These are phyloP conservation scores for Cataglyphis altisquamis DNA, from an alignment of 2,888 invertebrate genomes.

Conservation along the genomic window DNA sequence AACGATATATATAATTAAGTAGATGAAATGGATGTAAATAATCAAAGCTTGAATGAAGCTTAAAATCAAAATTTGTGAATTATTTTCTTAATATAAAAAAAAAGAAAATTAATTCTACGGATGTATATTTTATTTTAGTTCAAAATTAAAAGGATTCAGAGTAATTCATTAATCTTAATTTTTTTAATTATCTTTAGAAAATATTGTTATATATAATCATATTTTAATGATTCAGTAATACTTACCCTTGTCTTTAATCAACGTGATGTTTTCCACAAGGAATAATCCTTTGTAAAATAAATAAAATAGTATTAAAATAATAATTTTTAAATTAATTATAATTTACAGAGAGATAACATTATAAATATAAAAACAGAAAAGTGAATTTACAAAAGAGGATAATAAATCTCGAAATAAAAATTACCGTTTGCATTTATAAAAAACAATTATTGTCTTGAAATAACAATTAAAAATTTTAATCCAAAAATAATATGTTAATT, in stretches of 20 bases:
- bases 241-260: conserved; percentile 7
- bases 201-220: not conserved
- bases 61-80: not conserved
- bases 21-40: not conserved
- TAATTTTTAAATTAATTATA: not conserved
- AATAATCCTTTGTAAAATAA: conserved; percentile 49
- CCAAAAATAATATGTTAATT: not conserved
- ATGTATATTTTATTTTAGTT: not conserved
- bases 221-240: not conserved
- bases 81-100: not conserved
- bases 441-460: not conserved
- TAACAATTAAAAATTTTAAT: not conserved
- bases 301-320: not conserved
- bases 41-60: not conserved
- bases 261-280: not conserved
- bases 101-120: not conserved
- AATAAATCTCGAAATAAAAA: not conserved
- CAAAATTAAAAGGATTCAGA: not conserved
- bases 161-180: not conserved
- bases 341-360: not conserved
- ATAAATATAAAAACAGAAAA: not conserved
- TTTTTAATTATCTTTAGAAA: not conserved
- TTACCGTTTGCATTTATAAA: not conserved
- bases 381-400: not conserved
- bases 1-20: not conserved